These are phyloP conservation scores for Campoletis raptor DNA, from an alignment of 2,888 invertebrate species.

Conservation along the genomic window DNA sequence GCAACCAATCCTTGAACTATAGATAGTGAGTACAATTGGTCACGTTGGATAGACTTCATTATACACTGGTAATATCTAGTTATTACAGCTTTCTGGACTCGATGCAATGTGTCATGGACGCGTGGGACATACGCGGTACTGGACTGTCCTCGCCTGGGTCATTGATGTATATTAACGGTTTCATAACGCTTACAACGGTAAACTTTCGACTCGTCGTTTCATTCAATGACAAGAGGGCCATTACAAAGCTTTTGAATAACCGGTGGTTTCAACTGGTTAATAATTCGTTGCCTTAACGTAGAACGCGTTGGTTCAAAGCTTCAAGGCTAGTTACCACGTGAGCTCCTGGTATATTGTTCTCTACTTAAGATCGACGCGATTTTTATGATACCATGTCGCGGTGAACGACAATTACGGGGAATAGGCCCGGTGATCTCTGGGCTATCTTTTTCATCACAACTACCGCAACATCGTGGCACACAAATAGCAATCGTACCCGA, in stretches of 20 bases:
- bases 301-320: not conserved
- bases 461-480: conserved; percentile 38
- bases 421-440: conserved; percentile 21
- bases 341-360: conserved; percentile 11
- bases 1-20: conserved; percentile 8
- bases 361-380: conserved; percentile 19
- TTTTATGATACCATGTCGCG: conserved; percentile 16
- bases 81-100: conserved; percentile 39
- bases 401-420: conserved; percentile 63
- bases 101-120: conserved; percentile 25
- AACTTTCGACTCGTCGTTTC: conserved; percentile 10
- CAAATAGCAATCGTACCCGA: conserved; percentile 36
- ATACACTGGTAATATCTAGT: conserved; percentile 54
- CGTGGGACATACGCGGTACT: conserved; percentile 1
- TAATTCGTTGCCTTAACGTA: not conserved
- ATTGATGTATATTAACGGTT: conserved; percentile 19
- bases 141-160: not conserved
- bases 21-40: not conserved
- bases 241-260: not conserved
- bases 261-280: conserved; percentile 1
- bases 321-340: not conserved
- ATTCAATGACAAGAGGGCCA: conserved; percentile 3
- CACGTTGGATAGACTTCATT: conserved; percentile 45
- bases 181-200: not conserved
- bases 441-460: conserved; percentile 25